Percentiles rank a stretch among this genome's conserved stretches.
Evolutionary conservation across 2,797 vertebrate species (phyloP).

Genomic region (Kryptopterus vitreolus): DNA sequence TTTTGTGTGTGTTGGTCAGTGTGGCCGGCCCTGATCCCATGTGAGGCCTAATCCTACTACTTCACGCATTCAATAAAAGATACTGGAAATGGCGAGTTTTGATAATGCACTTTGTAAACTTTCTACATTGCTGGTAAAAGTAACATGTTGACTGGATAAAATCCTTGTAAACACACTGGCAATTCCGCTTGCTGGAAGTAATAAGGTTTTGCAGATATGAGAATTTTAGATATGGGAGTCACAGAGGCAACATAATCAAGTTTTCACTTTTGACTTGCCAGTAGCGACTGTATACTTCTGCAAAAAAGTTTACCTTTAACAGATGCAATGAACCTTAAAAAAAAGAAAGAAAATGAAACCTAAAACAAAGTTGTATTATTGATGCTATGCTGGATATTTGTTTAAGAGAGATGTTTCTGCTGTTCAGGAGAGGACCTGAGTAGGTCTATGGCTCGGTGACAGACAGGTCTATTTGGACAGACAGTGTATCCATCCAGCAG

Average conservation of each 20-base stretch:
- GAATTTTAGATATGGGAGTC: background rate
- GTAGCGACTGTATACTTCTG: background rate
- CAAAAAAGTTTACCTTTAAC: conserved; percentile 19
- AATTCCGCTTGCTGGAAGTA: background rate
- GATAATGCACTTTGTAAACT: background rate
- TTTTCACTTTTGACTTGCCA: conserved; percentile 16
- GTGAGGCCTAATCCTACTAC: background rate
- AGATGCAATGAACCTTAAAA: background rate
- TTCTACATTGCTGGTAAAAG: background rate
- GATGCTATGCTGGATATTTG: conserved; percentile 22
- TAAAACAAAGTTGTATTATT: conserved; percentile 9
- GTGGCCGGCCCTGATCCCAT: background rate
- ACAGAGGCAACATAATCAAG: conserved; percentile 14
- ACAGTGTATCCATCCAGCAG: conserved; percentile 34
- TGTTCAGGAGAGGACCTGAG: conserved; percentile 24
- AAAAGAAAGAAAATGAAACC: background rate
- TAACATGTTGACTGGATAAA: conserved; percentile 13
- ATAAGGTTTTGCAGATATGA: conserved; percentile 10
- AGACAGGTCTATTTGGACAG: conserved; percentile 52
- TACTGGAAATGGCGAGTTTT: background rate
- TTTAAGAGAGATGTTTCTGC: conserved; percentile 32
- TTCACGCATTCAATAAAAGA: background rate
- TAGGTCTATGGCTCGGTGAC: conserved; percentile 35
- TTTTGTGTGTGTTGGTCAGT: too few relatives aligned
- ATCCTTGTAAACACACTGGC: conserved; percentile 3